These are phyloP conservation scores for Andrena dorsata DNA, from an alignment of 2,888 invertebrate species.

Conservation along the genomic window DNA sequence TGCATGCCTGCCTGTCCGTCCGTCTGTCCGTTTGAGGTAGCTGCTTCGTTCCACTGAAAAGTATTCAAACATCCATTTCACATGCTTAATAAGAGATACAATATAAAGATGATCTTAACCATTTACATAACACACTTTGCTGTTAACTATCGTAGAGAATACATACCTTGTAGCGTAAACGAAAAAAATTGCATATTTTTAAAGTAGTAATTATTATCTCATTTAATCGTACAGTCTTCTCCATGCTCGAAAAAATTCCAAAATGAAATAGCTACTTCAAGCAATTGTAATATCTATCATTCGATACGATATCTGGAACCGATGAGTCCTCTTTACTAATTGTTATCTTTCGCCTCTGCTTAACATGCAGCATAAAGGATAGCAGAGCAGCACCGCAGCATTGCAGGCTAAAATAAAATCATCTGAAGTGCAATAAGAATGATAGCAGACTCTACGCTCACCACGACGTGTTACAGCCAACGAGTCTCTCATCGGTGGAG, in stretches of 20 bases:
- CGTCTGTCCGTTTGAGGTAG: conserved; percentile 77
- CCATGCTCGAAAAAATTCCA: neutral
- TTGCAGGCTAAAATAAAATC: conserved; percentile 75
- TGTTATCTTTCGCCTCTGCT: conserved; percentile 83
- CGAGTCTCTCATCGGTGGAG: conserved; percentile 70
- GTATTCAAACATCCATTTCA: neutral
- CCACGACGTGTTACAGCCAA: conserved; percentile 62
- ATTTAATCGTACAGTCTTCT: neutral
- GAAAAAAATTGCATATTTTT: too few relatives aligned
- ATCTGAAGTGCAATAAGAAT: conserved; percentile 74
- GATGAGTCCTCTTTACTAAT: conserved; percentile 79
- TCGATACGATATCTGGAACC: conserved; percentile 50
- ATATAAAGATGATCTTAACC: neutral
- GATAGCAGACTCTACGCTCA: conserved; percentile 69
- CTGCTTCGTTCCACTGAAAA: conserved; percentile 53
- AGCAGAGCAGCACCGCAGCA: conserved; percentile 78
- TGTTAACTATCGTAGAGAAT: too few relatives aligned
- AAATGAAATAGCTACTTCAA: conserved; percentile 61
- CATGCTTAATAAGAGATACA: neutral
- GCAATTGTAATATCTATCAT: conserved; percentile 47
- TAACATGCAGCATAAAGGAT: conserved; percentile 85
- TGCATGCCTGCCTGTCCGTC: conserved; percentile 73
- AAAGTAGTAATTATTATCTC: too few relatives aligned
- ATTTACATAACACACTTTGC: neutral
- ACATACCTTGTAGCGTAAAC: too few relatives aligned